Base-by-base conservation (phyloP, 1,140 invertebrate genomes). In the Leptinotarsa texana region DNA sequence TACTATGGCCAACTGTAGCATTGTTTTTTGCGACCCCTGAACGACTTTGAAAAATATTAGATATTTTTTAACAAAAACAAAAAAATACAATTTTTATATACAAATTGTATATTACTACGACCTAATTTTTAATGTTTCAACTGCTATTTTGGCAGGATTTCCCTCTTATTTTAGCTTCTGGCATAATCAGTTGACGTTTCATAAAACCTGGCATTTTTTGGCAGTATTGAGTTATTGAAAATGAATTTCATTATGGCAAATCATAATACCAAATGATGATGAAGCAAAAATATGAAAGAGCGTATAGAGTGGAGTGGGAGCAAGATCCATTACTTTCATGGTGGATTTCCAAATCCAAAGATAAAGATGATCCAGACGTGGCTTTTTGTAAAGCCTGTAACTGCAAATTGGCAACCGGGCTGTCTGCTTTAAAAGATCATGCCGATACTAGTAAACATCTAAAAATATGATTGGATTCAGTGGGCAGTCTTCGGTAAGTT, bases 401-500 rank as follows among this genome's bases (percentile, higher is more conserved):
- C 96, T 42, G 21, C 66, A 57, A 73, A 57, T 18, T 67, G n/a
- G n/a, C 49, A 13, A 47, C 69, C 13, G 4, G 57, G 15, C 27
- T 73, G 33, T 48, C 71, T 33, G 27, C 66, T 61, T 69, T 74
- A 51, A 74, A 74, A 67, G 66, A 69, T 18, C 73, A 74, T 74
- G 21, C 62, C 13, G 5, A 66, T 49, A 48, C 66, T 13, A 22
- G 15, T 4, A 74, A 74, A 51, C 66, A 74, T 70, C 48, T 69
- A 74, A 74, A 13, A 74, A 27, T 24, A 69, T 74, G 17, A 27
- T 69, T 13, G 73, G 63, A 69, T 74, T 33, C 57, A 22, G 65
- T 24, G 51, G 49, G 17, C 24, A 27, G 24, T 27, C 24, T 27
- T 27, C 24, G 24, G 4, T 27, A 27, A 27, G 27, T 27, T 27